Percentiles rank a stretch among this genome's conserved stretches.
Evolutionary conservation across 53 echinoderm and acorn worm genomes (phyloP).

Genomic region (Stichopus horrens): DNA sequence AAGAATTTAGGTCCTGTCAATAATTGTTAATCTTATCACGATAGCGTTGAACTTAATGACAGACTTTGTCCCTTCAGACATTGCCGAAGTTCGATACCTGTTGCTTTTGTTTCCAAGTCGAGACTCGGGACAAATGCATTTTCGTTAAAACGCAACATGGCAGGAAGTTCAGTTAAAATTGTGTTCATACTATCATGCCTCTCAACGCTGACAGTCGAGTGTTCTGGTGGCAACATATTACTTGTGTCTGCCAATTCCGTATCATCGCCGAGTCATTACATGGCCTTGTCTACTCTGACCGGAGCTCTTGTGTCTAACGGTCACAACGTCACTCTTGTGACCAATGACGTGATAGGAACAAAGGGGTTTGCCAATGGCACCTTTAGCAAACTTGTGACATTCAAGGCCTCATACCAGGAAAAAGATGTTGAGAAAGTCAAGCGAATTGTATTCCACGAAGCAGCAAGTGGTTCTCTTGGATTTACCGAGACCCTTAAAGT

Average conservation of each 20-base stretch:
- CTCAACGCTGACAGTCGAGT: not conserved
- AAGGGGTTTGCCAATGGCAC: conserved; percentile 39
- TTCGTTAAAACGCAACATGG: not conserved
- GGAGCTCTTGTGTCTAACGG: conserved; percentile 47
- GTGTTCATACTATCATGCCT: not conserved
- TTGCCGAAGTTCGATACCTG: too few species aligned
- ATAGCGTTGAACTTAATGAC: too few species aligned
- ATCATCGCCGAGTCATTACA: conserved; percentile 52
- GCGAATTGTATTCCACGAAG: not conserved
- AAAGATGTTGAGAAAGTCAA: not conserved
- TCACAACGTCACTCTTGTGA: conserved; percentile 64
- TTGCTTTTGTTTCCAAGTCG: too few species aligned
- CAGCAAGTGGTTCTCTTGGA: not conserved
- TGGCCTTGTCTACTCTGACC: conserved; percentile 53
- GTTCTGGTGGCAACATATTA: conserved; percentile 19
- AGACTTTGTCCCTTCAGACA: too few species aligned
- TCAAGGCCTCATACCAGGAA: not conserved
- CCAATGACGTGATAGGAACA: conserved; percentile 30
- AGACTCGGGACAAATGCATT: too few species aligned
- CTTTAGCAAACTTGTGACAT: not conserved
- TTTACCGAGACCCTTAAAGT: not conserved
- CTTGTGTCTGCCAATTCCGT: conserved; percentile 9
- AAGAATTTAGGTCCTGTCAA: too few species aligned
- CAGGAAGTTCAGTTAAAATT: not conserved
- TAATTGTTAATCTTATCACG: too few species aligned